Conservation (phyloP, 2,888 invertebrate species). For the Thereva nobilitata region DNA sequence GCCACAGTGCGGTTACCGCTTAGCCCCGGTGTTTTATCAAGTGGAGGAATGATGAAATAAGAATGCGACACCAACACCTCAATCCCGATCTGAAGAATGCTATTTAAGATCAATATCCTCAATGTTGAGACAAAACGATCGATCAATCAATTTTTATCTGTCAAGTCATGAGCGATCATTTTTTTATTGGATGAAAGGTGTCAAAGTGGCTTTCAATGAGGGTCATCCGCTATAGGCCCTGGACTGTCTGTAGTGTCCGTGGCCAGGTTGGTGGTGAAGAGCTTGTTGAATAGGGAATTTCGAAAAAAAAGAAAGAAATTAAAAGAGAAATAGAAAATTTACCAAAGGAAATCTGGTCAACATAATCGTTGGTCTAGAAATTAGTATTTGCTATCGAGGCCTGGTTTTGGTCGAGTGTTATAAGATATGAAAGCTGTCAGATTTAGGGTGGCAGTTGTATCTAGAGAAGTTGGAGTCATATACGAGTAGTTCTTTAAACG, state of each 20-base stretch:
- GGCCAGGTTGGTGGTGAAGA: not conserved
- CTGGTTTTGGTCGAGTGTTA: too few relatives aligned
- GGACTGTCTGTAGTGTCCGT: not conserved
- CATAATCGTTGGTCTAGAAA: too few relatives aligned
- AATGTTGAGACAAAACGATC: constrained; percentile 38
- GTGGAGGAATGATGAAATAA: too few relatives aligned
- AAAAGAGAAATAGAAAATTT: too few relatives aligned
- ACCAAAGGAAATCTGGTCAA: too few relatives aligned
- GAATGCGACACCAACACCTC: constrained; percentile 16
- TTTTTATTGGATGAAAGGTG: constrained; percentile 21
- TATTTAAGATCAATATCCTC: constrained; percentile 21
- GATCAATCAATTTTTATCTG: constrained; percentile 41
- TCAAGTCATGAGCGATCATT: constrained; percentile 18
- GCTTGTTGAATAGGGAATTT: not conserved
- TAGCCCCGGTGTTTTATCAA: too few relatives aligned
- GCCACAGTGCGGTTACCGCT: too few relatives aligned
- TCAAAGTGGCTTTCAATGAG: constrained; percentile 23
- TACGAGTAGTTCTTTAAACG: too few relatives aligned
- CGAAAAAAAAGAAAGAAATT: constrained; percentile 12
- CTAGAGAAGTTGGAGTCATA: too few relatives aligned
- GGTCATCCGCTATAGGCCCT: not conserved
- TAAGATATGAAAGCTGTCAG: too few relatives aligned
- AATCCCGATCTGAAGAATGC: not conserved
- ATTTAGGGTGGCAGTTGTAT: too few relatives aligned
- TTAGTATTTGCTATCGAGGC: too few relatives aligned